phyloP scores from a whole-genome alignment of 2,797 vertebrate species.

The Anas bahamensis region DNA sequence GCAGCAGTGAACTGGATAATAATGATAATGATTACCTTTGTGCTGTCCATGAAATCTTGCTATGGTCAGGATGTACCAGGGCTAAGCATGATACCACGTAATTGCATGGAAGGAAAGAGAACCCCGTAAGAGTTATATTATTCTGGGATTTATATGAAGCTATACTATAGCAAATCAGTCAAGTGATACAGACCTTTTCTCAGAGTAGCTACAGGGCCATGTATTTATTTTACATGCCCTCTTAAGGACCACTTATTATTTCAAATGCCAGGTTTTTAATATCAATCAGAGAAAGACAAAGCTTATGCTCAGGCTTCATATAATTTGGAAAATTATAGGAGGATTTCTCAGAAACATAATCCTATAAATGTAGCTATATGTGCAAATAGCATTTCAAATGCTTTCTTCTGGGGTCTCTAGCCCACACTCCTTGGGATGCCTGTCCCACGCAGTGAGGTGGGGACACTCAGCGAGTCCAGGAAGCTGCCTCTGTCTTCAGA shows the following conservation, averaged over 20 bases:
- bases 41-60: neutral
- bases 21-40: neutral
- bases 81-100: neutral
- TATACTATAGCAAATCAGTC: neutral
- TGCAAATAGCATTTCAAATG: neutral
- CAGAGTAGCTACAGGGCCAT: no score
- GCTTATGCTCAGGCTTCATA: neutral
- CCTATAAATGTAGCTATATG: neutral
- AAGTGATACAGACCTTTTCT: neutral
- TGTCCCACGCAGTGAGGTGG: fast-evolving
- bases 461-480: neutral
- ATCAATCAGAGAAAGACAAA: neutral
- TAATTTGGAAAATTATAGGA: neutral
- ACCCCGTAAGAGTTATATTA: neutral
- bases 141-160: neutral
- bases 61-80: neutral
- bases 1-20: neutral
- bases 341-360: neutral
- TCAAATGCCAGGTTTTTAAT: neutral
- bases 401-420: neutral
- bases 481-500: neutral
- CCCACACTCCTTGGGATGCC: neutral
- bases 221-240: neutral
- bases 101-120: neutral
- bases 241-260: neutral